phyloP scores from a whole-genome alignment of 1,140 invertebrate species.

The Xylocopa sonorina region DNA sequence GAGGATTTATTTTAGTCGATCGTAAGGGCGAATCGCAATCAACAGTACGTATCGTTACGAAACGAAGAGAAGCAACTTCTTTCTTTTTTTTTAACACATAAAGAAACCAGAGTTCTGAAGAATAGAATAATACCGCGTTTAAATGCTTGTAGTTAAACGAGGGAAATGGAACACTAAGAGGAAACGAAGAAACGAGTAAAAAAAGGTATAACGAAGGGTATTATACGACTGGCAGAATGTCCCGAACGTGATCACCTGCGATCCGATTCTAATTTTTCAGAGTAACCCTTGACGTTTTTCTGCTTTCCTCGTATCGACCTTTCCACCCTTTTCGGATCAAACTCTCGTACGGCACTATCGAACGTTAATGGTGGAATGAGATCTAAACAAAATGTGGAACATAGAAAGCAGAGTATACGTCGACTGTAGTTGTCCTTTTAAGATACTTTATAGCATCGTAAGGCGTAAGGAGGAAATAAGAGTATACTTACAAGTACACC shows the following conservation, averaged over 20 bases:
- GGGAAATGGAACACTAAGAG: conserved; percentile 1
- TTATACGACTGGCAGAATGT: background rate
- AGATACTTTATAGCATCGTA: conserved; percentile 7
- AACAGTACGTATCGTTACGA: background rate
- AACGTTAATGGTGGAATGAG: background rate
- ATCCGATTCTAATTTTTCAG: background rate
- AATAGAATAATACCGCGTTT: conserved; percentile 35
- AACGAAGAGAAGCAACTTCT: too few relatives aligned
- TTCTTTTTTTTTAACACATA: too few relatives aligned
- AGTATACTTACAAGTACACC: background rate
- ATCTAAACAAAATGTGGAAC: background rate
- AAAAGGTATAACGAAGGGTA: too few relatives aligned
- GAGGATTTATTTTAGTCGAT: conserved; percentile 31
- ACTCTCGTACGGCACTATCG: background rate
- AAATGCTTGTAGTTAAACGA: conserved; percentile 57
- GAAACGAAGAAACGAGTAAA: conserved; percentile 1
- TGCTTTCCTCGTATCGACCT: conserved; percentile 15
- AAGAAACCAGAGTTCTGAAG: conserved; percentile 39
- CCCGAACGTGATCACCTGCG: background rate
- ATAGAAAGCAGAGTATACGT: conserved; percentile 11
- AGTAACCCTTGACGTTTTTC: conserved; percentile 13
- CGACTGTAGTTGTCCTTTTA: conserved; percentile 15
- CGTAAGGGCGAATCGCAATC: conserved; percentile 24
- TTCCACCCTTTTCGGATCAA: too few relatives aligned
- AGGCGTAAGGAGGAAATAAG: background rate